A percentile compares a stretch with the other conserved stretches of the same genome.
phyloP scores from a whole-genome alignment of 1,140 invertebrate genomes.

The Dreissena rostriformis region DNA sequence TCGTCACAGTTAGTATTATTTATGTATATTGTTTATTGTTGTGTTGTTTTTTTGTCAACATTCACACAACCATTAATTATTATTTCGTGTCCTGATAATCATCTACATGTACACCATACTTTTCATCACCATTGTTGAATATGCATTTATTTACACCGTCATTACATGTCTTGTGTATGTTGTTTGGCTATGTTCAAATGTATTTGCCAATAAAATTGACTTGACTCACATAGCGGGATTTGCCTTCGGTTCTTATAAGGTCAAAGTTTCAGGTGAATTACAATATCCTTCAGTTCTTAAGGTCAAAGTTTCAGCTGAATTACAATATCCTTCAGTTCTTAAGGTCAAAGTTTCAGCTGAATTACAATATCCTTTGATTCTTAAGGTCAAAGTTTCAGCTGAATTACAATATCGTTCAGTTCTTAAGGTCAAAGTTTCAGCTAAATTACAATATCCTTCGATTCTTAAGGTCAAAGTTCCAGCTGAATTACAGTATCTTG shows the following conservation, averaged over 20 bases:
- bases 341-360: not conserved
- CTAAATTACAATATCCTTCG: slow-evolving; percentile 9
- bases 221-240: too few relatives aligned
- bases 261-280: not conserved
- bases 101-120: too few relatives aligned
- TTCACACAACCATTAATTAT: too few relatives aligned
- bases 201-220: too few relatives aligned
- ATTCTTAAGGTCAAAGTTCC: slow-evolving; percentile 11
- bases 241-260: slow-evolving; percentile 1
- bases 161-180: too few relatives aligned
- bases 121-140: too few relatives aligned
- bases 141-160: too few relatives aligned
- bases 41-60: too few relatives aligned
- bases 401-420: slow-evolving; percentile 11
- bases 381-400: slow-evolving; percentile 1
- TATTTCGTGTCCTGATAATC: too few relatives aligned
- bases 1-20: too few relatives aligned
- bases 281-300: slow-evolving; percentile 39
- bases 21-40: too few relatives aligned
- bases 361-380: slow-evolving; percentile 6
- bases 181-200: too few relatives aligned
- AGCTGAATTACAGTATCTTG: not conserved
- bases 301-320: not conserved
- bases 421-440: slow-evolving; percentile 10
- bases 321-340: slow-evolving; percentile 28